Conservation (phyloP, 2,113 vertebrate genomes). For the Callithrix jacchus region DNA sequence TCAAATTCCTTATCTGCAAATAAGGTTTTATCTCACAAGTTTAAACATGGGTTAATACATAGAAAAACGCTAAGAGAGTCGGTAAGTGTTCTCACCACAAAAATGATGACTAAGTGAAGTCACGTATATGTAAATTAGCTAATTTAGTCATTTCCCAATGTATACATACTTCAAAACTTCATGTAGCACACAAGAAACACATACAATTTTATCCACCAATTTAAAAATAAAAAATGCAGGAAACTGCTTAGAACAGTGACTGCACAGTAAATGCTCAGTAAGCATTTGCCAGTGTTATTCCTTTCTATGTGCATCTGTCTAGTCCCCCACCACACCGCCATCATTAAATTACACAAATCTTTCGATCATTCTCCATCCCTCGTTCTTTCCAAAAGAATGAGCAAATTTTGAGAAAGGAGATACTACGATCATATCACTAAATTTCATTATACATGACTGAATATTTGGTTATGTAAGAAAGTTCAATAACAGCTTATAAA, state of each 20-base stretch:
- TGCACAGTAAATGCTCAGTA: neutral
- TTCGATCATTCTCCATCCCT: neutral
- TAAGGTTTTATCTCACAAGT: neutral
- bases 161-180: neutral
- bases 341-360: slow-evolving; percentile 19
- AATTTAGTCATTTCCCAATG: neutral
- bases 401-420: slow-evolving; percentile 8
- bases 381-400: slow-evolving; percentile 2
- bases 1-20: slow-evolving; percentile 1
- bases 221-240: neutral
- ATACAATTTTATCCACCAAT: neutral
- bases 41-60: neutral
- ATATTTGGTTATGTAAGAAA: neutral
- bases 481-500: neutral
- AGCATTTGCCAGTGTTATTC: neutral
- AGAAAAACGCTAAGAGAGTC: neutral
- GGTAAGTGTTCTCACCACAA: neutral
- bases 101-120: neutral
- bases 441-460: slow-evolving; percentile 4
- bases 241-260: slow-evolving; percentile 11
- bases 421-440: slow-evolving; percentile 1
- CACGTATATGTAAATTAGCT: neutral
- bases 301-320: neutral
- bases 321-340: neutral
- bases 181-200: neutral